Percentiles rank a stretch among this genome's conserved stretches.
Evolutionary conservation across 2,113 vertebrate species (phyloP).

Genomic region (Carollia perspicillata): DNA sequence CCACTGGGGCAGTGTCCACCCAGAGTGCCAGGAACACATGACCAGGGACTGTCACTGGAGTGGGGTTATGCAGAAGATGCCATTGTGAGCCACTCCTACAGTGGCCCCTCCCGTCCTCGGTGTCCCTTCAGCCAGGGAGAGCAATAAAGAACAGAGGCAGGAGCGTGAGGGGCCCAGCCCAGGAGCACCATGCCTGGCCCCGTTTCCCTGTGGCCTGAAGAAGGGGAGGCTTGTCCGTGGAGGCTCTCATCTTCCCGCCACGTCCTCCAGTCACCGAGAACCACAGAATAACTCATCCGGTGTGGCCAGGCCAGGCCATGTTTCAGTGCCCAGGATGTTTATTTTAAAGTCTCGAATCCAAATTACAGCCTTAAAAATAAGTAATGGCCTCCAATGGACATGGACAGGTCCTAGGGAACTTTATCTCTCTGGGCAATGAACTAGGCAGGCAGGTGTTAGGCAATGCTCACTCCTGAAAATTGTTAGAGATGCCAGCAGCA

Average conservation of each 20-base stretch:
- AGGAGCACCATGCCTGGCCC: background rate
- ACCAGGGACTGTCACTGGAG: background rate
- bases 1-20: background rate
- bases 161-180: background rate
- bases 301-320: background rate
- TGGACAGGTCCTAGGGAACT: background rate
- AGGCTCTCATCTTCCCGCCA: background rate
- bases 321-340: background rate
- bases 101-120: background rate
- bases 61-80: background rate
- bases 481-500: background rate
- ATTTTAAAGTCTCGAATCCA: background rate
- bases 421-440: background rate
- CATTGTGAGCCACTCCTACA: background rate
- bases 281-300: background rate
- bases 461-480: background rate
- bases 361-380: conserved; percentile 39
- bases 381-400: background rate
- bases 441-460: background rate
- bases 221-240: background rate
- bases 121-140: background rate
- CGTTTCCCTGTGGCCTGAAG: background rate
- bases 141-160: background rate
- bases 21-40: background rate
- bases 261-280: background rate